These are phyloP conservation scores for Lasius fuliginosus DNA, from an alignment of 2,888 invertebrate species.

Conservation along the genomic window DNA sequence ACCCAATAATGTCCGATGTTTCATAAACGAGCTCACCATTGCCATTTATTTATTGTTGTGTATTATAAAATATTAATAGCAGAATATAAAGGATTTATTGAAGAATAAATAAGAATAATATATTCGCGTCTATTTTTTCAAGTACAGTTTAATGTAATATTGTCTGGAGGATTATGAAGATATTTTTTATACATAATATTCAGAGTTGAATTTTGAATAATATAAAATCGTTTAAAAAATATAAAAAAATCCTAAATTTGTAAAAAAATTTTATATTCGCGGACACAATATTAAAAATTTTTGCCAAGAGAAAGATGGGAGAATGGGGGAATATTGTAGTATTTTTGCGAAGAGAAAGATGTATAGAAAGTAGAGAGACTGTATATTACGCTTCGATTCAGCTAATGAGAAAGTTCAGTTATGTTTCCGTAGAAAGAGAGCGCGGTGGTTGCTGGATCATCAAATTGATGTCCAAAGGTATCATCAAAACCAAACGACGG, in stretches of 20 bases:
- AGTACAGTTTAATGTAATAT: neutral
- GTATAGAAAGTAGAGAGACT: conserved; percentile 39
- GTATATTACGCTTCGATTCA: conserved; percentile 67
- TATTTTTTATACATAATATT: neutral
- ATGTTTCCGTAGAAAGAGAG: conserved; percentile 28
- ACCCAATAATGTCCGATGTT: conserved; percentile 58
- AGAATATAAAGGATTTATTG: neutral
- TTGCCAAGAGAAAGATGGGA: neutral
- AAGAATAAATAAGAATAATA: neutral
- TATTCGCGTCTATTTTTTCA: neutral
- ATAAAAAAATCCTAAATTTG: neutral
- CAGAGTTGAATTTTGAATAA: neutral
- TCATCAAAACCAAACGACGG: conserved; percentile 72
- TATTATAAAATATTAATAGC: conserved; percentile 26
- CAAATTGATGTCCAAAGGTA: conserved; percentile 63
- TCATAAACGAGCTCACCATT: conserved; percentile 39
- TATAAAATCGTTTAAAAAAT: neutral
- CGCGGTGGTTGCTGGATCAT: conserved; percentile 51
- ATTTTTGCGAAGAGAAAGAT: conserved; percentile 44
- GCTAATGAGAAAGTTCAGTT: conserved; percentile 74
- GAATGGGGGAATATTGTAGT: conserved; percentile 56
- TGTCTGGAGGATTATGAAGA: neutral
- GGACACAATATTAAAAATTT: conserved; percentile 13
- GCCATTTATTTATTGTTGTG: conserved; percentile 37
- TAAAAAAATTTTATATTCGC: neutral